Evolutionary conservation across 1,140 invertebrate genomes (phyloP).

Genomic region (Pantala flavescens): DNA sequence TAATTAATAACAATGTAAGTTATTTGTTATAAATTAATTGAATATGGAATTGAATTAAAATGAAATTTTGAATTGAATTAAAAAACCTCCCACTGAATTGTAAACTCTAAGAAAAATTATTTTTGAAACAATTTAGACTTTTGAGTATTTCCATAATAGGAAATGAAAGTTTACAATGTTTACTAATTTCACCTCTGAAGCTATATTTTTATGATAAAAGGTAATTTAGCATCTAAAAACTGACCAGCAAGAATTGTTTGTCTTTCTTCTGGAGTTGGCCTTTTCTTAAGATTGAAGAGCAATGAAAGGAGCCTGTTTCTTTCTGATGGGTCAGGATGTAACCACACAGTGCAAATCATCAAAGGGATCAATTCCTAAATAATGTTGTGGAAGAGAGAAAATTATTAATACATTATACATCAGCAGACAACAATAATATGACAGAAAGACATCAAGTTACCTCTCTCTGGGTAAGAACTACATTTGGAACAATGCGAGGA

Average conservation of each 20-base stretch:
- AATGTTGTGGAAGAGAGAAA: constrained; percentile 19
- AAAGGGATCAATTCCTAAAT: constrained; percentile 57
- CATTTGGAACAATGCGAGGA: constrained; percentile 55
- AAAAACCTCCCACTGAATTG: too few relatives aligned
- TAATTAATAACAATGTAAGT: too few relatives aligned
- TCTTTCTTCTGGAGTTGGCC: constrained; percentile 58
- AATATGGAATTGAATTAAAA: too few relatives aligned
- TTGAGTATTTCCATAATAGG: too few relatives aligned
- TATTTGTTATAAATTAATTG: too few relatives aligned
- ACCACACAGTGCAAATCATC: constrained; percentile 50
- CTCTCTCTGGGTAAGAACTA: constrained; percentile 57
- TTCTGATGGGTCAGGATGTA: constrained; percentile 47
- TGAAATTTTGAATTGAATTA: too few relatives aligned
- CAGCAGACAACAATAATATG: not conserved
- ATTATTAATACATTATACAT: constrained; percentile 1
- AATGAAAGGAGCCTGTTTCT: constrained; percentile 57
- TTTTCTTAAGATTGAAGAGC: constrained; percentile 65
- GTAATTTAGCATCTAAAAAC: constrained; percentile 14
- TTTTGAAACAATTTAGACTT: too few relatives aligned
- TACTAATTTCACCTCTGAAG: too few relatives aligned
- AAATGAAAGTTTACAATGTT: too few relatives aligned
- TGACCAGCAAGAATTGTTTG: constrained; percentile 53
- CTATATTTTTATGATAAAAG: too few relatives aligned
- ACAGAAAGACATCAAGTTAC: constrained; percentile 25
- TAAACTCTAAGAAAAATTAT: too few relatives aligned